phyloP scores from a whole-genome alignment of 2,113 vertebrate species.

The Tylochromis polylepis region DNA sequence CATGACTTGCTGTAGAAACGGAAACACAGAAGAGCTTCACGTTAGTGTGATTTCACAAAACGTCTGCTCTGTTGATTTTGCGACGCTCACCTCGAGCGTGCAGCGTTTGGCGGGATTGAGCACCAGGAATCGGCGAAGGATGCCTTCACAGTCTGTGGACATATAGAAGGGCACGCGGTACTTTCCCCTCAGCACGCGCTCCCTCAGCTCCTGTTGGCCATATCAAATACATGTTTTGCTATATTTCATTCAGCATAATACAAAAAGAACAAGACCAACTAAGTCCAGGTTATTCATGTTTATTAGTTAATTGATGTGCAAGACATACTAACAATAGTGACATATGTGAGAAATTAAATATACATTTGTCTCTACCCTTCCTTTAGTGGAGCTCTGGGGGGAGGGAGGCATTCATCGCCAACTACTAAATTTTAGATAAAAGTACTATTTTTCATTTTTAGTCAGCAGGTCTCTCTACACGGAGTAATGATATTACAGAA shows the following conservation, averaged over 20 bases:
- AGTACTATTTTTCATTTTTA: not conserved
- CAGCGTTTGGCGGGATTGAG: slow-evolving; percentile 93
- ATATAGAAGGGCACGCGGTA: slow-evolving; percentile 96
- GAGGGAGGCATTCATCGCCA: slow-evolving; percentile 11
- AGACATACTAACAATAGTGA: not conserved
- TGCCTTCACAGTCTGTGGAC: slow-evolving; percentile 94
- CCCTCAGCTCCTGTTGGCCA: slow-evolving; percentile 83
- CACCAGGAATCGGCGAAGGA: slow-evolving; percentile 88
- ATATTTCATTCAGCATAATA: not conserved
- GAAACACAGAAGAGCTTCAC: not conserved
- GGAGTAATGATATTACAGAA: not conserved
- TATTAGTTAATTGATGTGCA: not conserved
- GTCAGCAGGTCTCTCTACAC: not conserved
- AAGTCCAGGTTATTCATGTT: not conserved
- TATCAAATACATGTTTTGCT: not conserved
- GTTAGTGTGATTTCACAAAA: not conserved
- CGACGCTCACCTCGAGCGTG: slow-evolving; percentile 82
- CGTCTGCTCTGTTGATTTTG: fast-evolving
- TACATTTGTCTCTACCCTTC: slow-evolving; percentile 27
- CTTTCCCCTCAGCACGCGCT: slow-evolving; percentile 91
- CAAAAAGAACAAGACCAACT: not conserved
- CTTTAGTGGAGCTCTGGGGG: not conserved
- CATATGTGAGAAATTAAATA: slow-evolving; percentile 23
- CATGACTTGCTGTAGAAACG: slow-evolving; percentile 86
- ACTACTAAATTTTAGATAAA: slow-evolving; percentile 26